Evolutionary conservation across 2,113 vertebrate species (phyloP).

Genomic region (Gnathochromis pfefferi): DNA sequence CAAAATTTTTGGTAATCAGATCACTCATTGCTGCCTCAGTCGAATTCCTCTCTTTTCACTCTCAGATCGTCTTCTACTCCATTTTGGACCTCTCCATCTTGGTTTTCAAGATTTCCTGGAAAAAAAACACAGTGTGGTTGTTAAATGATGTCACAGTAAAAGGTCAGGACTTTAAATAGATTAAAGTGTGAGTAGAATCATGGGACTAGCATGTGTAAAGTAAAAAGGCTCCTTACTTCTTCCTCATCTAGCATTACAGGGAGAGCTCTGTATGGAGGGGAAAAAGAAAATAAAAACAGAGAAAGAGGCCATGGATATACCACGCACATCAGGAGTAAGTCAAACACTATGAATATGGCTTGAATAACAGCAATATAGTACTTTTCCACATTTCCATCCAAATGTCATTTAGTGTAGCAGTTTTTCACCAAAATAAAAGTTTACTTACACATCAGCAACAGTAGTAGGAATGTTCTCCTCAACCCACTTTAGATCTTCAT

Average conservation of each 20-base stretch:
- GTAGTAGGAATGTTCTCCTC: conserved; percentile 73
- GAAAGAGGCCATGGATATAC: background rate
- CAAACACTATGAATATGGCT: background rate
- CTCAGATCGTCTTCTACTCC: conserved; percentile 51
- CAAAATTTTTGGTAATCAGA: background rate
- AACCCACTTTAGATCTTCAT: conserved; percentile 73
- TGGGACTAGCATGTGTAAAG: background rate
- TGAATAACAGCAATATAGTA: background rate
- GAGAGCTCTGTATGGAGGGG: conserved; percentile 55
- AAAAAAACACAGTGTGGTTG: background rate
- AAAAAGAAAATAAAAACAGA: background rate
- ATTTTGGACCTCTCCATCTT: conserved; percentile 75
- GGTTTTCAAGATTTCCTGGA: conserved; percentile 72
- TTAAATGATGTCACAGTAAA: background rate
- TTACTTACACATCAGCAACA: conserved; percentile 70
- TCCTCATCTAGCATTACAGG: conserved; percentile 72
- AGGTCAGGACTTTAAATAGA: background rate
- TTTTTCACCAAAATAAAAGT: background rate
- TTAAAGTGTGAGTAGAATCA: conserved; percentile 15
- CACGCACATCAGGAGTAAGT: background rate
- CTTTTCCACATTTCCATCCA: background rate
- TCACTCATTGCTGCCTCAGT: conserved; percentile 2
- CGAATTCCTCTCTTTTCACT: background rate
- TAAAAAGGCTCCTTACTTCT: conserved; percentile 59
- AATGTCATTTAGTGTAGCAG: background rate